phyloP scores from a whole-genome alignment of 2,888 invertebrate species.

The Synanthedon formicaeformis region DNA sequence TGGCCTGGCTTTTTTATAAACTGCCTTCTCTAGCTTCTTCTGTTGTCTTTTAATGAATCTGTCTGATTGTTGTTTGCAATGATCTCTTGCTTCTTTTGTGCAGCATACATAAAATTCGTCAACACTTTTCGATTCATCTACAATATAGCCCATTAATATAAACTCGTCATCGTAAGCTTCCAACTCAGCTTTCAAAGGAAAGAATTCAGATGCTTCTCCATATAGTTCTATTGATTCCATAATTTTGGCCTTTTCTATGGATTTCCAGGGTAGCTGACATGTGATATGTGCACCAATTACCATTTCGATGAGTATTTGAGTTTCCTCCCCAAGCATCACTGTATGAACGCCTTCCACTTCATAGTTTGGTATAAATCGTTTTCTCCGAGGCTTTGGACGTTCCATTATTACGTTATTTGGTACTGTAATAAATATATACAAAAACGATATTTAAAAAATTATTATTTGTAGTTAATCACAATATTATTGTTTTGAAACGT shows the following conservation, averaged over 20 bases:
- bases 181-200: constrained; percentile 40
- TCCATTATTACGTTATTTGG: constrained; percentile 22
- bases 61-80: constrained; percentile 60
- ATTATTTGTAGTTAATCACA: neutral
- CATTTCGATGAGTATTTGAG: constrained; percentile 73
- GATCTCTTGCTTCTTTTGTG: constrained; percentile 67
- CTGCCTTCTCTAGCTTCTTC: constrained; percentile 66
- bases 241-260: constrained; percentile 71
- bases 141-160: constrained; percentile 76
- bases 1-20: constrained; percentile 64
- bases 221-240: constrained; percentile 73
- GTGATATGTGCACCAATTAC: constrained; percentile 77
- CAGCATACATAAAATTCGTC: constrained; percentile 80
- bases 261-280: constrained; percentile 81
- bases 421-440: constrained; percentile 22
- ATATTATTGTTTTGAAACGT: neutral
- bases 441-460: neutral
- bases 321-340: constrained; percentile 64
- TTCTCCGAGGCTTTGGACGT: constrained; percentile 39
- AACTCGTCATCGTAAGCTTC: constrained; percentile 47
- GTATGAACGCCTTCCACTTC: constrained; percentile 69
- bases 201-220: constrained; percentile 61
- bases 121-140: constrained; percentile 69
- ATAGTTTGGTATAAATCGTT: constrained; percentile 59
- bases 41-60: constrained; percentile 69